Base-by-base conservation (phyloP, 2,797 vertebrate genomes). In the Bovichtus diacanthus region DNA sequence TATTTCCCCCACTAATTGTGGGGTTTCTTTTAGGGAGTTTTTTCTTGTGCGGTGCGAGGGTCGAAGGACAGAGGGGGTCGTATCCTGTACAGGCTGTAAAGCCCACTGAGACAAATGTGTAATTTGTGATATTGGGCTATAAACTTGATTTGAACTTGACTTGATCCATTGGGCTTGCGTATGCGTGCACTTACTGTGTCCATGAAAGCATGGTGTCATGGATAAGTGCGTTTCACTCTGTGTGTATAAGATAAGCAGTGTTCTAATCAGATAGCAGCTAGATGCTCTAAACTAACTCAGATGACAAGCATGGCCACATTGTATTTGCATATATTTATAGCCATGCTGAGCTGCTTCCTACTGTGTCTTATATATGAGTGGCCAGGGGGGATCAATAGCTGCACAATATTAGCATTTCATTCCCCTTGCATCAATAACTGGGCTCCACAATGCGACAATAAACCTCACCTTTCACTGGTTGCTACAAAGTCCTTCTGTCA, bases 371-470 rank as follows among this genome's bases (percentile, higher is more conserved):
- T 47, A 72, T 54, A 46, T 62, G 43, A 74, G 49, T 38, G 54
- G 44, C 50, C 51, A 41, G 64, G 46, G 65, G 31, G 56, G 55
- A 85, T 90, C 88, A 82, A 87, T 87, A 86, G 21, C 38, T 16
- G 72, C 58, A 68, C 62, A 65, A 21, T 66, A 82, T 83, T 78
- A 80, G 76, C 84, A 75, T 81, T 79, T 73, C 59, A 69, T 58
- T 53, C 62, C 44, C 15, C 49, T 49, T 60, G 55, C 55, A 74
- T 87, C 69, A n/a, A 80, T 69, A 70, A 9, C 21, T 31, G 56
- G 5, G 31, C 29, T 44, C 34, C 1, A 16, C 53, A 74, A 21
- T n/a, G 59, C 0, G 9, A 73, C 74, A 75, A 73, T 77, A 76
- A 68, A 73, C 15, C 18, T 54, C 38, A n/a, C 25, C 23, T 63